Conservation (phyloP, 2,113 vertebrate genomes). For the Psilopsiagon aymara region DNA sequence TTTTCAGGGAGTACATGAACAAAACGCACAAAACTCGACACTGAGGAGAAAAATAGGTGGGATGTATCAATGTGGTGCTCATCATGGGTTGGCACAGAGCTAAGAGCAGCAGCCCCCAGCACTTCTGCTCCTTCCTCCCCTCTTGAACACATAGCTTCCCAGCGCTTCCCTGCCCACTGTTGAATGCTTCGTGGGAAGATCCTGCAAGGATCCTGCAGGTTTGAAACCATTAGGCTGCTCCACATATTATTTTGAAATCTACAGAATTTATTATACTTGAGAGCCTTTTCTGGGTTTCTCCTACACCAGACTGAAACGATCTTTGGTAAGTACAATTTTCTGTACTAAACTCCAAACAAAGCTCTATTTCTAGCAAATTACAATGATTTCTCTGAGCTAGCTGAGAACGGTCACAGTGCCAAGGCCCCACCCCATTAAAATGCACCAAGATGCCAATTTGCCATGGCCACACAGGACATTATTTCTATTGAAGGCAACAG, state of each 20-base stretch:
- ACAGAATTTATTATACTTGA: not conserved
- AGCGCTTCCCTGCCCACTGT: not conserved
- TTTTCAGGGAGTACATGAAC: not conserved
- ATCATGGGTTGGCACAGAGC: not conserved
- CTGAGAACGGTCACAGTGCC: not conserved
- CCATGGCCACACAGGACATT: not conserved
- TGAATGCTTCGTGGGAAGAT: not conserved
- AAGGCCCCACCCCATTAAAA: not conserved
- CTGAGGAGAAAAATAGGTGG: not conserved
- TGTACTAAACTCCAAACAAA: not conserved
- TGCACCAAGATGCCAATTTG: not conserved
- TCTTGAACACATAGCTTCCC: accelerated
- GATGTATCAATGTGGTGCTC: not conserved
- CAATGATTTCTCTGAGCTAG: not conserved
- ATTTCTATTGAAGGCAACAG: not conserved
- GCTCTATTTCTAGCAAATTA: not conserved
- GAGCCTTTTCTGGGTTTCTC: not conserved
- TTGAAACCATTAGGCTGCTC: not conserved
- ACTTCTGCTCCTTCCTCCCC: not conserved
- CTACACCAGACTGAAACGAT: not conserved
- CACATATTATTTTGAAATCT: not conserved
- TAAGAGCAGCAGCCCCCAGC: not conserved
- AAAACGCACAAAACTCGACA: not conserved
- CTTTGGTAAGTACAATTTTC: not conserved
- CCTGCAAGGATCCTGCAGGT: not conserved